These are phyloP conservation scores for Hypanus sabinus DNA, from an alignment of 2,113 vertebrate species.

Conservation along the genomic window DNA sequence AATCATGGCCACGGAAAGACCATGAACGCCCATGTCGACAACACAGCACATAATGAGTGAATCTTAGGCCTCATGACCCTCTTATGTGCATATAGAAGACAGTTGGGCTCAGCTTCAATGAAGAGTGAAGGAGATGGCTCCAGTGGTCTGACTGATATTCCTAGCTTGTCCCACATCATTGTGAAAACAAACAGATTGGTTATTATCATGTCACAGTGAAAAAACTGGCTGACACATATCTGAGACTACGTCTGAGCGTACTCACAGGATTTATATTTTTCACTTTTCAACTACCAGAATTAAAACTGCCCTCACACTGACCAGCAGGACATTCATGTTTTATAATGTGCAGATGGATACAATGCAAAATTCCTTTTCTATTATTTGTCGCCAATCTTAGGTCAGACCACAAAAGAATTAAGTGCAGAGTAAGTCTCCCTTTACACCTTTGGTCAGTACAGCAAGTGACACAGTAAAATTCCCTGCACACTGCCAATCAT, in stretches of 20 bases:
- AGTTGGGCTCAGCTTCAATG: not conserved
- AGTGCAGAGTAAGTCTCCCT: not conserved
- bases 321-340: not conserved
- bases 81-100: not conserved
- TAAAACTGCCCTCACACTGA: not conserved
- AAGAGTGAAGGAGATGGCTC: not conserved
- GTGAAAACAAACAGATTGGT: not conserved
- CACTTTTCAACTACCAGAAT: not conserved
- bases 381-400: not conserved
- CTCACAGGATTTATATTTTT: no score
- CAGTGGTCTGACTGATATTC: not conserved
- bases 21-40: no score
- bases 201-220: not conserved
- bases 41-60: no score
- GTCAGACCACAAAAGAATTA: slow-evolving; percentile 4
- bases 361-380: not conserved
- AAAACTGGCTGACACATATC: no score
- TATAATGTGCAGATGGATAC: not conserved
- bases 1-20: no score
- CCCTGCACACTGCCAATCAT: not conserved
- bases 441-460: not conserved
- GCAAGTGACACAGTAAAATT: not conserved
- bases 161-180: not conserved
- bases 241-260: not conserved
- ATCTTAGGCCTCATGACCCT: not conserved